phyloP scores from a whole-genome alignment of 2,113 vertebrate species.

The Malurus alboscapulatus region DNA sequence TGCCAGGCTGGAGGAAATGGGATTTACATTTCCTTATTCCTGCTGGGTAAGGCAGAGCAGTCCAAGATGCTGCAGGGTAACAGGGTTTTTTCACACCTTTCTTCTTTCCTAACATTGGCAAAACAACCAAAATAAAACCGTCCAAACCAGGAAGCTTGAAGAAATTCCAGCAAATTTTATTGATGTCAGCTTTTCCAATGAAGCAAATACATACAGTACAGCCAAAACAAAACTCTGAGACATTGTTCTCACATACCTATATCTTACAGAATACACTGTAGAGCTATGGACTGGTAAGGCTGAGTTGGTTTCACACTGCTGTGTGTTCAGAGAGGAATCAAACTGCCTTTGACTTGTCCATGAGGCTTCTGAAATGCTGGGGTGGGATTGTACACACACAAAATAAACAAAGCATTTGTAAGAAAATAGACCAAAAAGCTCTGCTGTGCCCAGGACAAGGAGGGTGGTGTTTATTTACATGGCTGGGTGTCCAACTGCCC shows the following conservation, averaged over 20 bases:
- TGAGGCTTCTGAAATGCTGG: constrained; percentile 67
- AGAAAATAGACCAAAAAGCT: constrained; percentile 3
- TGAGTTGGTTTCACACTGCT: constrained; percentile 6
- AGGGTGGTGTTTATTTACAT: constrained; percentile 53
- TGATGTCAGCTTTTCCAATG: constrained; percentile 65
- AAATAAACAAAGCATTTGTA: constrained; percentile 38
- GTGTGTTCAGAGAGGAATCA: constrained; percentile 33
- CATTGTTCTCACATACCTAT: constrained; percentile 50
- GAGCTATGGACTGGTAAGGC: constrained; percentile 48
- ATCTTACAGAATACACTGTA: constrained; percentile 62
- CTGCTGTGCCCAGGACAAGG: constrained; percentile 18
- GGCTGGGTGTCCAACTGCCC: background rate
- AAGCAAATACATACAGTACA: constrained; percentile 70
- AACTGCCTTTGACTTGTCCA: constrained; percentile 37
- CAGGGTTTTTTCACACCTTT: background rate
- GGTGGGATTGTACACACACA: constrained; percentile 49
- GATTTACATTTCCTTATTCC: background rate
- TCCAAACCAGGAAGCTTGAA: background rate
- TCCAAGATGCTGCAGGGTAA: background rate
- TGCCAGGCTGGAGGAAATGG: background rate
- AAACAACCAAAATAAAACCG: background rate
- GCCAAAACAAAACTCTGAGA: constrained; percentile 56
- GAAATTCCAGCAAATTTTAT: constrained; percentile 64
- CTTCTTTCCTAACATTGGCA: background rate
- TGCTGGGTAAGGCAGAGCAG: background rate